A percentile compares a stretch with the other conserved stretches of the same genome.
Conservation (phyloP, 2,888 invertebrate genomes). For the Agrochola circellaris region DNA sequence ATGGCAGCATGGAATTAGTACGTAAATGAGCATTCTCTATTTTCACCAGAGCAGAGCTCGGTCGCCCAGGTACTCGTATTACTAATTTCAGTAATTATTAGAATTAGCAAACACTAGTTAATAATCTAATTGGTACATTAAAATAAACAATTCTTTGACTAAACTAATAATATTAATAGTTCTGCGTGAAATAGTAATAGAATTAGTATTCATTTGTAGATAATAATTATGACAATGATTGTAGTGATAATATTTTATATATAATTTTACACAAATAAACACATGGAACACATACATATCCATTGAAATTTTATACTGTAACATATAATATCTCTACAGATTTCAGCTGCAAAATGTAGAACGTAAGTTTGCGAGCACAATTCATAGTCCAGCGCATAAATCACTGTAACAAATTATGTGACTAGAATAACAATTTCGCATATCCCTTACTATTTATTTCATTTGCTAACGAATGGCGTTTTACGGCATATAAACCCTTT, state of each 20-base stretch:
- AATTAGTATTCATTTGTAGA: not conserved
- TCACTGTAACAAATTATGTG: conserved; percentile 65
- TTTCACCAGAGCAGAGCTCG: too few species aligned
- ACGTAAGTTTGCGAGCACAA: conserved; percentile 45
- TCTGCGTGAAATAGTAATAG: not conserved
- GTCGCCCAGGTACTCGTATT: not conserved
- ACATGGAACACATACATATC: not conserved
- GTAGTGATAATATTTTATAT: too few species aligned
- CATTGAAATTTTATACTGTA: not conserved
- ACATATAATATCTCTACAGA: conserved; percentile 7
- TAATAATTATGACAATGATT: not conserved
- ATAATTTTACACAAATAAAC: not conserved
- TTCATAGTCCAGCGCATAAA: conserved; percentile 67
- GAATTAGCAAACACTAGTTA: not conserved
- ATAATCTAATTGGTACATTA: not conserved
- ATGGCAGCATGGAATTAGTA: too few species aligned
- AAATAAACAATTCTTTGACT: not conserved
- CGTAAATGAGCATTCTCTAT: too few species aligned
- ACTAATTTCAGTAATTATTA: not conserved
- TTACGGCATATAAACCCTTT: conserved; percentile 79
- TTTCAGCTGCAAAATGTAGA: conserved; percentile 37
- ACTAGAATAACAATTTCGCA: conserved; percentile 63
- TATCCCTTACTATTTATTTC: conserved; percentile 72
- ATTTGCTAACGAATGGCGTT: conserved; percentile 75
- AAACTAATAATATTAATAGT: not conserved